Percentiles rank a stretch among this genome's conserved stretches.
Conservation (phyloP, 2,888 invertebrate species). For the Sesamia inferens region DNA sequence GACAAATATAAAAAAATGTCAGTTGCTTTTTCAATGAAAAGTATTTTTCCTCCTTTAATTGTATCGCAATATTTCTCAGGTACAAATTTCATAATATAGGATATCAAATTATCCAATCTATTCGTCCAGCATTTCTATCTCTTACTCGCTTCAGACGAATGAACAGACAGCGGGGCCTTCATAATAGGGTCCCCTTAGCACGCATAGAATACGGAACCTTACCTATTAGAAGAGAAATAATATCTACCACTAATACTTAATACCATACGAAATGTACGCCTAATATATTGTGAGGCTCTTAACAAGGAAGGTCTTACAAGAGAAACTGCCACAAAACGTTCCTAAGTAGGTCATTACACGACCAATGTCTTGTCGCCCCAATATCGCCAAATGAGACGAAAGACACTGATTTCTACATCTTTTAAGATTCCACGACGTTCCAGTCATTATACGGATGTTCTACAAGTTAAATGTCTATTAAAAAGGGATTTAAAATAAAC, state of each 20-base stretch:
- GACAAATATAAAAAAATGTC: too few relatives aligned
- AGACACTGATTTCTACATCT: background rate
- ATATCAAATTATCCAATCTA: too few relatives aligned
- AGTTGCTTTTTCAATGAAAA: too few relatives aligned
- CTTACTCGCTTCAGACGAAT: background rate
- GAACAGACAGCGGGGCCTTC: background rate
- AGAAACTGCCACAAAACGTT: slow-evolving; percentile 6
- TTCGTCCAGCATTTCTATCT: too few relatives aligned
- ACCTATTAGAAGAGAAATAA: background rate
- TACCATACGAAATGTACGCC: background rate
- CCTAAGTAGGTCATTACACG: slow-evolving; percentile 11
- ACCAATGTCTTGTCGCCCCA: slow-evolving; percentile 1
- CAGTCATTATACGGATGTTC: background rate
- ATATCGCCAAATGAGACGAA: slow-evolving; percentile 16
- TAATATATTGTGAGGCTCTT: slow-evolving; percentile 1
- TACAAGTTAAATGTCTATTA: background rate
- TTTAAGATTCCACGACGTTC: background rate
- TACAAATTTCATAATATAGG: too few relatives aligned
- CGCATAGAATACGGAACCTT: background rate
- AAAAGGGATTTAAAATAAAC: slow-evolving; percentile 17
- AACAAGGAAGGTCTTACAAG: background rate
- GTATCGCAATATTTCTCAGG: too few relatives aligned
- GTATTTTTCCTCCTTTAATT: too few relatives aligned
- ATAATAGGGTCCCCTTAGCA: background rate
- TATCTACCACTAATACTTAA: background rate